A percentile compares a stretch with the other conserved stretches of the same genome.
Conservation (phyloP, 1,140 invertebrate genomes). For the Atopsyche davidsoni region DNA sequence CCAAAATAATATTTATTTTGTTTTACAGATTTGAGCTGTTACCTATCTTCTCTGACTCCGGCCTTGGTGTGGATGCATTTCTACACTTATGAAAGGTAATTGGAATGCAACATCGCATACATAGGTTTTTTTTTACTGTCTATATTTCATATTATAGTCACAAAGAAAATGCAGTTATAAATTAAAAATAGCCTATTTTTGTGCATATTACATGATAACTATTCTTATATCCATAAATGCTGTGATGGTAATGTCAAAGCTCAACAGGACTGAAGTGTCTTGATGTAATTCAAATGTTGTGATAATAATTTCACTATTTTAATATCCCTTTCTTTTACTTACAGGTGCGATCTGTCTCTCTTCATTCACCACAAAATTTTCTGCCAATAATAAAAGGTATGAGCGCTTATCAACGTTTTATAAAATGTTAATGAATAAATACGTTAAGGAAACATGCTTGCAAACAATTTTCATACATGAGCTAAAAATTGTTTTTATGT, state of each 20-base stretch:
- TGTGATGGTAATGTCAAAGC: constrained; percentile 29
- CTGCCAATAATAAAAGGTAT: no score
- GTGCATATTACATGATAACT: constrained; percentile 24
- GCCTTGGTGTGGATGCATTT: background rate
- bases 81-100: background rate
- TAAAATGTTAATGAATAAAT: no score
- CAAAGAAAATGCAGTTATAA: background rate
- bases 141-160: no score
- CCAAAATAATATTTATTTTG: background rate
- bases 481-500: no score
- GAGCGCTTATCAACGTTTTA: no score
- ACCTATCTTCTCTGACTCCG: background rate
- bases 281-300: background rate
- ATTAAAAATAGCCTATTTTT: background rate
- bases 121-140: no score
- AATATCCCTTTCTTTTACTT: no score
- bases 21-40: background rate
- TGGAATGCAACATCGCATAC: background rate
- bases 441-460: no score
- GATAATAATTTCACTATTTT: background rate
- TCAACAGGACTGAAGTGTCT: constrained; percentile 27
- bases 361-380: no score
- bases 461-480: no score
- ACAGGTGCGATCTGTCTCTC: no score
- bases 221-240: constrained; percentile 22